A percentile compares a stretch with the other conserved stretches of the same genome.
These are phyloP conservation scores for Chrysolophus pictus DNA, from an alignment of 2,797 vertebrate species.

Conservation along the genomic window DNA sequence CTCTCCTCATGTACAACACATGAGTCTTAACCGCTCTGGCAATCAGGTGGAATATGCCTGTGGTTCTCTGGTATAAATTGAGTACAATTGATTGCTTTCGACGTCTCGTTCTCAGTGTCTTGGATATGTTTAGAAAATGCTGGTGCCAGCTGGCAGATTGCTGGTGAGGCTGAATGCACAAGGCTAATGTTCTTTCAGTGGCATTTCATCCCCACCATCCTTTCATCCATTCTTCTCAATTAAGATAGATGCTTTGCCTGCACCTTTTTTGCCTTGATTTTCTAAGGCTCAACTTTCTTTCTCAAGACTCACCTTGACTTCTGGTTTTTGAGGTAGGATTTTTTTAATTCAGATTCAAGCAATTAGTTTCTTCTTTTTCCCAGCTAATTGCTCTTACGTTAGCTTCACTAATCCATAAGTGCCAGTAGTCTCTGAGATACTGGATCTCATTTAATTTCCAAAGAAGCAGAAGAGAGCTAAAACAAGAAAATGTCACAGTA, in stretches of 20 bases:
- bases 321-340: neutral
- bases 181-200: constrained; percentile 18
- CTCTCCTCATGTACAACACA: constrained; percentile 29
- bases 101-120: constrained; percentile 50
- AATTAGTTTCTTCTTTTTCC: neutral
- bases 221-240: neutral
- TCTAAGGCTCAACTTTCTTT: neutral
- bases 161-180: neutral
- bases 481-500: constrained; percentile 74
- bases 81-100: constrained; percentile 7
- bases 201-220: neutral
- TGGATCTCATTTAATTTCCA: constrained; percentile 68
- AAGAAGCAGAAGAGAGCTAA: constrained; percentile 72
- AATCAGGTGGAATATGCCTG: constrained; percentile 46
- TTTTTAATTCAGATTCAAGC: neutral
- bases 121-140: constrained; percentile 47
- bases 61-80: neutral
- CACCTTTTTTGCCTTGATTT: neutral
- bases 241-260: neutral
- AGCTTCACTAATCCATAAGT: constrained; percentile 57
- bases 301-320: neutral
- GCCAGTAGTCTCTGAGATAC: constrained; percentile 65
- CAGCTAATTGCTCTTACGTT: constrained; percentile 50
- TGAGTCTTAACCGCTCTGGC: constrained; percentile 21
- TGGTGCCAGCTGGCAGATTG: constrained; percentile 58